Conservation (phyloP, 2,888 invertebrate genomes). For the Dynastes hyllus region DNA sequence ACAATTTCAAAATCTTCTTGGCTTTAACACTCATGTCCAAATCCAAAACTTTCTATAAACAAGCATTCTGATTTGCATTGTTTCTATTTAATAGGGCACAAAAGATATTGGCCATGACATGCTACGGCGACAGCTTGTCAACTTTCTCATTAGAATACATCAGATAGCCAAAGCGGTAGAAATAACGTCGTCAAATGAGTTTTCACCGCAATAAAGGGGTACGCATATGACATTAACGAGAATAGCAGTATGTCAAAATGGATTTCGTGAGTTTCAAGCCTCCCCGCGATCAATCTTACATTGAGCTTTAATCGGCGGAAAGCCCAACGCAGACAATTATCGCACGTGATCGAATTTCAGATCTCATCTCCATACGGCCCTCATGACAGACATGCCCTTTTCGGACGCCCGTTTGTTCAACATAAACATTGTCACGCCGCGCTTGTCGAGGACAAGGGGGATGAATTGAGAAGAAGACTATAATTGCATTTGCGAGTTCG, state of each 20-base stretch:
- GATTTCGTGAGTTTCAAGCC: slow-evolving; percentile 15
- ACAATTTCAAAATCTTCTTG: no score
- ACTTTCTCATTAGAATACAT: background rate
- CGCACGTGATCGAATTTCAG: slow-evolving; percentile 38
- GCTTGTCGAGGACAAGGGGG: slow-evolving; percentile 43
- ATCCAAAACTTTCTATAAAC: no score
- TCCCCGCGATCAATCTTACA: slow-evolving; percentile 21
- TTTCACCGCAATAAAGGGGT: slow-evolving; percentile 10
- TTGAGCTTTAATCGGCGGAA: slow-evolving; percentile 39
- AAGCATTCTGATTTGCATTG: no score
- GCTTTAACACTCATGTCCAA: no score
- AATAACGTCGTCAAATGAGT: background rate
- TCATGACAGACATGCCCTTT: slow-evolving; percentile 4
- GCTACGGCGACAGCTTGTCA: no score
- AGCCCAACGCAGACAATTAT: slow-evolving; percentile 34
- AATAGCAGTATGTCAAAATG: slow-evolving; percentile 3
- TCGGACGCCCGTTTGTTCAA: slow-evolving; percentile 46
- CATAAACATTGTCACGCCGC: slow-evolving; percentile 53
- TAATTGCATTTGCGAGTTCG: slow-evolving; percentile 49
- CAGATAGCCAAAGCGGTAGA: background rate
- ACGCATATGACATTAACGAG: slow-evolving; percentile 12
- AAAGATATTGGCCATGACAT: background rate
- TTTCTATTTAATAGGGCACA: no score
- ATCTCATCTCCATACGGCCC: slow-evolving; percentile 32
- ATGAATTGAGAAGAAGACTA: slow-evolving; percentile 40